Conservation (phyloP, 2,113 vertebrate species). For the Donacobius atricapilla region DNA sequence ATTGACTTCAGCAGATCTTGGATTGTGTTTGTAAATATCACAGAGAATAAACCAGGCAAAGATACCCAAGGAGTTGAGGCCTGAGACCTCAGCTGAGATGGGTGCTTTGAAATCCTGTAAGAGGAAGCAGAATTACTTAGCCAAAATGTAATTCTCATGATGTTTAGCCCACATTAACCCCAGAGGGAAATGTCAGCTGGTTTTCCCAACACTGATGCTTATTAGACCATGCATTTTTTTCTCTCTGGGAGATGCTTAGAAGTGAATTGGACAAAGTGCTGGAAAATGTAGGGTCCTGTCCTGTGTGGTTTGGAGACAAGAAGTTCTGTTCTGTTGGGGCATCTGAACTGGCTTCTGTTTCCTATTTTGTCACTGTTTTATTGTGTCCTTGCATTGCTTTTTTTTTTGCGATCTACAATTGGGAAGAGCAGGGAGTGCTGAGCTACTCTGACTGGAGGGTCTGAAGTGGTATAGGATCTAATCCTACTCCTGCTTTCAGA, state of each 20-base stretch:
- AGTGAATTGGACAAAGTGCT: neutral
- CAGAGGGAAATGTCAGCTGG: neutral
- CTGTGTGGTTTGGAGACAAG: neutral
- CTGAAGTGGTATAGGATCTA: neutral
- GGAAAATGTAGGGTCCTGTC: neutral
- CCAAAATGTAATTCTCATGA: neutral
- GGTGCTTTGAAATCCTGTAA: neutral
- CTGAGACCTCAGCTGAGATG: neutral
- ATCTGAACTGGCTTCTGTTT: neutral
- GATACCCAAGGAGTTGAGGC: neutral
- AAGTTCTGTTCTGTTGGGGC: neutral
- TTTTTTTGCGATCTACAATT: neutral
- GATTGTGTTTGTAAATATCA: neutral
- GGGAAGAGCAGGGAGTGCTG: neutral
- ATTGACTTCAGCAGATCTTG: neutral
- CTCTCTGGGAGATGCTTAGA: neutral
- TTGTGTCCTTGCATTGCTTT: neutral
- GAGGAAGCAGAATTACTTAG: neutral
- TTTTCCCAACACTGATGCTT: constrained; percentile 16
- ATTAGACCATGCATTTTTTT: neutral
- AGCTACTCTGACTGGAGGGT: neutral
- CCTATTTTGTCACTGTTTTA: neutral
- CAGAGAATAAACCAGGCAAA: neutral
- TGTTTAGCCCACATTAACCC: neutral
- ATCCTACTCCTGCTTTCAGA: neutral